These are phyloP conservation scores for Gila orcuttii DNA, from an alignment of 2,113 vertebrate genomes.

Conservation along the genomic window DNA sequence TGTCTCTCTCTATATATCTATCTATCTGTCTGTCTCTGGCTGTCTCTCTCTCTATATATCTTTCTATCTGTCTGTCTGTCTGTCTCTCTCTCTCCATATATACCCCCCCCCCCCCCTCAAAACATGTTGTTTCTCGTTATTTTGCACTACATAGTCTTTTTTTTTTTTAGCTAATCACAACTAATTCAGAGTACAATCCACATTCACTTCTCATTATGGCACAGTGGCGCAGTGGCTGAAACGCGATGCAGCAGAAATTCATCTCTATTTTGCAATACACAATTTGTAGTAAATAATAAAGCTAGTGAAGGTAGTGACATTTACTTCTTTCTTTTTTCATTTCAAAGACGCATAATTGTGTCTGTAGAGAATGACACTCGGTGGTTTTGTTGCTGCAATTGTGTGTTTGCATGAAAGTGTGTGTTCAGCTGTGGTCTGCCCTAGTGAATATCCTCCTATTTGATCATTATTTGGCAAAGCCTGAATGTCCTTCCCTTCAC, in stretches of 20 bases:
- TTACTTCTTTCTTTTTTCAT: background rate
- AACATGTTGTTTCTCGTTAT: background rate
- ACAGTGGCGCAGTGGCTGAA: background rate
- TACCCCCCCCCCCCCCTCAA: too few relatives aligned
- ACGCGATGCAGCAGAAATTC: background rate
- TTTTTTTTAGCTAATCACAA: background rate
- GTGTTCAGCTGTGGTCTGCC: slow-evolving; percentile 40
- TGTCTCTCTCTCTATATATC: too few relatives aligned
- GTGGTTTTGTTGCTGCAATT: background rate
- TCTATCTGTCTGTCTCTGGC: background rate
- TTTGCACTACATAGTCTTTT: background rate
- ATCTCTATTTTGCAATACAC: background rate
- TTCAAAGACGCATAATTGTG: background rate
- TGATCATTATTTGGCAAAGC: slow-evolving; percentile 49
- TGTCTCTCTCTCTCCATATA: background rate
- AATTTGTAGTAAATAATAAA: background rate
- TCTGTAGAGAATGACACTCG: background rate
- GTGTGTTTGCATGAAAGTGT: slow-evolving; percentile 35
- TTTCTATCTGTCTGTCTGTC: too few relatives aligned
- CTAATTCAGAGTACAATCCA: background rate
- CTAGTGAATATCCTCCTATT: slow-evolving; percentile 40
- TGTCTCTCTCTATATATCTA: fast-evolving
- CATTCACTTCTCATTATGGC: background rate
- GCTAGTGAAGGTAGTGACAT: background rate
- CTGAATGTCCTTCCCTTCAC: slow-evolving; percentile 59